phyloP scores from a whole-genome alignment of 2,888 invertebrate species.

The Drosophila lacicola region DNA sequence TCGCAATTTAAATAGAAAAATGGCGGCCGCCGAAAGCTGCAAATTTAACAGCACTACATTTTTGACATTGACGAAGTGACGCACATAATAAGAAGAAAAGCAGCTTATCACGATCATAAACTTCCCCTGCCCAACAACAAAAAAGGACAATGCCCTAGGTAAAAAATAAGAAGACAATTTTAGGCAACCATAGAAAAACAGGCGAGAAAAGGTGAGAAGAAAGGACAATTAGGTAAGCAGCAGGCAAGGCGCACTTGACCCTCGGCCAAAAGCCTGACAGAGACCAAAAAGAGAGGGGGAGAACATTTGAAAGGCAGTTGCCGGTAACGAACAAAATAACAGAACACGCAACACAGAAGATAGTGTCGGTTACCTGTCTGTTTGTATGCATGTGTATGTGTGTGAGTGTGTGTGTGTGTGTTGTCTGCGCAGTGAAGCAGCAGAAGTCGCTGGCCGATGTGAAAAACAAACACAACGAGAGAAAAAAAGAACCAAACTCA shows the following conservation, averaged over 20 bases:
- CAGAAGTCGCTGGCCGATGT: conserved; percentile 73
- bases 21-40: conserved; percentile 17
- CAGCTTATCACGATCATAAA: conserved; percentile 49
- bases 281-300: conserved; percentile 12
- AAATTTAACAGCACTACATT: conserved; percentile 12
- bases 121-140: conserved; percentile 1
- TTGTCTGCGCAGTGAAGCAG: conserved; percentile 72
- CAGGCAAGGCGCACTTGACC: conserved; percentile 61
- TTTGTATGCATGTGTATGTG: conserved; percentile 11
- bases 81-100: conserved; percentile 19
- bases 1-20: conserved; percentile 8
- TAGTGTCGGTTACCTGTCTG: conserved; percentile 61
- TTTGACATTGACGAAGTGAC: conserved; percentile 40
- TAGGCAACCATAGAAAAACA: conserved; percentile 55
- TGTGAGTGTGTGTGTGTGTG: conserved; percentile 37
- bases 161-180: conserved; percentile 6
- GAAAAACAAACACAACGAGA: conserved; percentile 65
- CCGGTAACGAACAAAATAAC: conserved; percentile 58
- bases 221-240: conserved; percentile 48
- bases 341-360: conserved; percentile 54
- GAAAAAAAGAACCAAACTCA: conserved; percentile 56
- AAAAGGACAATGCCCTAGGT: conserved; percentile 38
- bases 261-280: conserved; percentile 31
- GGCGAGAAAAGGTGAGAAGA: conserved; percentile 30
- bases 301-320: conserved; percentile 61